Percentiles rank a stretch among this genome's conserved stretches.
These are phyloP conservation scores for Phasianus colchicus DNA, from an alignment of 2,113 vertebrate species.

Conservation along the genomic window DNA sequence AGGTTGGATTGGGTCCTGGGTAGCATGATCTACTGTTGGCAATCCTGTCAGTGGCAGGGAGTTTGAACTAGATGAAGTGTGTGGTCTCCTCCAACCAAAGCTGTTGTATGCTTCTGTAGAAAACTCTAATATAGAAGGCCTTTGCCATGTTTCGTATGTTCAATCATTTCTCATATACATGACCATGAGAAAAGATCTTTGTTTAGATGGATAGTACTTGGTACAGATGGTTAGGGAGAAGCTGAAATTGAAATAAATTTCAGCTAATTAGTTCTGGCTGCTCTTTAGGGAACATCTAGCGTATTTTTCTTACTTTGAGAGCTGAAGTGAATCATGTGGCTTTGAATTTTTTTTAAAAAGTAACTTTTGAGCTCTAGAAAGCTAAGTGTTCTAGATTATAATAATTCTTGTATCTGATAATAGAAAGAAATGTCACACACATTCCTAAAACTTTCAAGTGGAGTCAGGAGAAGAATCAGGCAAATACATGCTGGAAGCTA, in stretches of 20 bases:
- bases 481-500: neutral
- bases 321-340: slow-evolving; percentile 4
- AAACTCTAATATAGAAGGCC: neutral
- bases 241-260: slow-evolving; percentile 2
- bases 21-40: too few relatives aligned
- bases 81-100: too few relatives aligned
- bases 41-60: too few relatives aligned
- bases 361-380: neutral
- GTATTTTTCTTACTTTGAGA: slow-evolving; percentile 26
- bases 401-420: neutral
- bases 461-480: neutral
- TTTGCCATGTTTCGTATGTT: neutral
- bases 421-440: neutral
- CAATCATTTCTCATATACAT: neutral
- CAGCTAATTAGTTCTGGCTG: neutral
- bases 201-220: neutral
- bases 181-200: neutral
- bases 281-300: neutral
- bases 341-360: slow-evolving; percentile 37
- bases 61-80: too few relatives aligned
- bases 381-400: neutral
- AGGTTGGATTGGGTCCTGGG: too few relatives aligned
- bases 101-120: neutral
- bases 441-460: neutral
- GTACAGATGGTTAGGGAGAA: slow-evolving; percentile 23